phyloP scores from a whole-genome alignment of 92 coral and sea anemone genomes.

The Virgularia gustaviana region DNA sequence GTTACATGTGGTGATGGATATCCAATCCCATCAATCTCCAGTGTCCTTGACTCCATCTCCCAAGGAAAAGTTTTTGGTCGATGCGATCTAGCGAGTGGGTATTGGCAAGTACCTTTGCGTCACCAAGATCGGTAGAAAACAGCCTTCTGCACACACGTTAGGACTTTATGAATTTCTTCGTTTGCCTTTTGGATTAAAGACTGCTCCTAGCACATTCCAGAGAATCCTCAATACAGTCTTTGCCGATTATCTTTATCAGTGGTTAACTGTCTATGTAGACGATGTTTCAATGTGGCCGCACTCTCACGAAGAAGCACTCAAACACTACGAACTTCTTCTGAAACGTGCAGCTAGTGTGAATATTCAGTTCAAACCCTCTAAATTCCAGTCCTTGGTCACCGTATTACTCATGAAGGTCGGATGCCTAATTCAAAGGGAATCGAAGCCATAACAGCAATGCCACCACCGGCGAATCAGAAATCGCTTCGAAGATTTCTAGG shows the following conservation, averaged over 20 bases:
- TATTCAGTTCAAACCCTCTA: constrained; percentile 46
- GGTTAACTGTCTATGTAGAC: constrained; percentile 45
- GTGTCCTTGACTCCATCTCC: constrained; percentile 45
- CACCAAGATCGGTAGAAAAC: constrained; percentile 30
- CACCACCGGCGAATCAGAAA: constrained; percentile 50
- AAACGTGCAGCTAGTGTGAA: constrained; percentile 33
- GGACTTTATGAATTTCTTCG: too few species aligned
- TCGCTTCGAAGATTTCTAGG: too few species aligned
- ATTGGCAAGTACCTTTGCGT: constrained; percentile 49
- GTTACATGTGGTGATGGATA: constrained; percentile 53
- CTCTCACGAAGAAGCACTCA: constrained; percentile 46
- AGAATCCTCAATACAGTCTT: constrained; percentile 56
- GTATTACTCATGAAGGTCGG: constrained; percentile 51
- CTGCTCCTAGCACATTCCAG: too few species aligned
- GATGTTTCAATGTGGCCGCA: constrained; percentile 42
- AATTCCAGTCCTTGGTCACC: constrained; percentile 49
- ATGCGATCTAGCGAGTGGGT: constrained; percentile 49
- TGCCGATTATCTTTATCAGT: constrained; percentile 45
- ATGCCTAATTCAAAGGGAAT: constrained; percentile 43
- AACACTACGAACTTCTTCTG: constrained; percentile 34
- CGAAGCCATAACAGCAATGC: constrained; percentile 50
- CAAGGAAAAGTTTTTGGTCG: constrained; percentile 45
- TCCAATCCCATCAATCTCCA: constrained; percentile 45
- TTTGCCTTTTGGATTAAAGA: constrained; percentile 55
- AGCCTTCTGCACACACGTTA: too few species aligned